A percentile compares a stretch with the other conserved stretches of the same genome.
phyloP scores from a whole-genome alignment of 2,888 invertebrate genomes.

The Camponotus fellah region DNA sequence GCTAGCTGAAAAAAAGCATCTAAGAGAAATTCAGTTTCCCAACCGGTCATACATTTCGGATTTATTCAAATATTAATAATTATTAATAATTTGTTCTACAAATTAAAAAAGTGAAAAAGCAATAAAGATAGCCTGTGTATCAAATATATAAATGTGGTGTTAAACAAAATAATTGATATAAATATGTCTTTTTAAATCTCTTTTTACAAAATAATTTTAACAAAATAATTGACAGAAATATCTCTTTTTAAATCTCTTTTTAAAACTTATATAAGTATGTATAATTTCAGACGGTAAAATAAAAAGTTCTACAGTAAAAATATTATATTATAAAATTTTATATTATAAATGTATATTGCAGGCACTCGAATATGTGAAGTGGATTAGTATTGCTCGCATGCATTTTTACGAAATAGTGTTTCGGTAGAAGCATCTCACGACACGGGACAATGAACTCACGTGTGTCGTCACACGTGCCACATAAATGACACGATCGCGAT shows the following conservation, averaged over 20 bases:
- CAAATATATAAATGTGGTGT: background rate
- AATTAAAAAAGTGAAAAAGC: background rate
- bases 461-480: slow-evolving; percentile 39
- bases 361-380: background rate
- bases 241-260: background rate
- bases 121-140: background rate
- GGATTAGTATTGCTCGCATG: background rate
- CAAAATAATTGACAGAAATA: background rate
- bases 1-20: slow-evolving; percentile 8
- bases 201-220: too few relatives aligned
- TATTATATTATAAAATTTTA: slow-evolving; percentile 7
- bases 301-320: background rate
- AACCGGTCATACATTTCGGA: background rate
- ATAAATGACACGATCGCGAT: slow-evolving; percentile 58
- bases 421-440: slow-evolving; percentile 42
- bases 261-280: background rate
- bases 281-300: background rate
- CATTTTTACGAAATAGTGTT: slow-evolving; percentile 45
- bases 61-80: background rate
- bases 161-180: background rate
- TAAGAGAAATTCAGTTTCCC: slow-evolving; percentile 12
- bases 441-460: slow-evolving; percentile 65
- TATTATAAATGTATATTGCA: background rate
- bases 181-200: background rate
- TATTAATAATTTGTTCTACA: background rate